phyloP scores from a whole-genome alignment of 1,140 invertebrate genomes.

The Bursaphelenchus mucronatus region DNA sequence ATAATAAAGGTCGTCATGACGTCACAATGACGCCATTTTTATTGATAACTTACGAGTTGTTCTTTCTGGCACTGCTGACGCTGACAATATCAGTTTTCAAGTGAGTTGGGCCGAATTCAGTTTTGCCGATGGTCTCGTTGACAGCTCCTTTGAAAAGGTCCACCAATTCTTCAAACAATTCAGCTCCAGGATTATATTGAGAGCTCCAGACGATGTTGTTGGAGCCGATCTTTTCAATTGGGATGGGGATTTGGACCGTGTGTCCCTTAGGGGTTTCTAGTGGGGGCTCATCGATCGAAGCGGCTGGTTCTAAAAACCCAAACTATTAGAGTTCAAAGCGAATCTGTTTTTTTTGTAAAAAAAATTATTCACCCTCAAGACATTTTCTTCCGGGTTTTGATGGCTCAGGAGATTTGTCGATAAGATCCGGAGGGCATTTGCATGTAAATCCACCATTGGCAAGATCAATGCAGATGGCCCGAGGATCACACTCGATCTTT shows the following conservation, averaged over 20 bases:
- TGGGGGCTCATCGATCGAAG: too few relatives aligned
- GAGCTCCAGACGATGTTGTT: too few relatives aligned
- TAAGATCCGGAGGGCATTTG: slow-evolving; percentile 12
- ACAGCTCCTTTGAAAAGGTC: not conserved
- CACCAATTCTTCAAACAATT: not conserved
- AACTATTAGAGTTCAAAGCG: too few relatives aligned
- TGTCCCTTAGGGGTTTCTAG: too few relatives aligned
- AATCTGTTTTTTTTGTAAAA: not conserved
- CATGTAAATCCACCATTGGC: slow-evolving; percentile 13
- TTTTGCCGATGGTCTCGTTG: not conserved
- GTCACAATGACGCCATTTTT: too few relatives aligned
- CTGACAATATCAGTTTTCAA: too few relatives aligned
- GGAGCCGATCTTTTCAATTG: too few relatives aligned
- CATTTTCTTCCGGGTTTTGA: slow-evolving; percentile 21
- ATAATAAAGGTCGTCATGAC: too few relatives aligned
- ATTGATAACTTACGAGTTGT: too few relatives aligned
- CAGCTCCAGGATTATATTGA: not conserved
- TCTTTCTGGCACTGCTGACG: too few relatives aligned
- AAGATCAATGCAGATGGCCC: slow-evolving; percentile 26
- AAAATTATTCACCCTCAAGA: not conserved
- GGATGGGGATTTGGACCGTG: too few relatives aligned
- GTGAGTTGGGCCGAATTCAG: not conserved
- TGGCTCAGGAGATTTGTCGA: slow-evolving; percentile 17
- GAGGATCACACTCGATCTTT: slow-evolving; percentile 24
- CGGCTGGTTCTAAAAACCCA: too few relatives aligned